A percentile compares a stretch with the other conserved stretches of the same genome.
Conservation (phyloP, 2,113 vertebrate species). For the Motacilla alba region DNA sequence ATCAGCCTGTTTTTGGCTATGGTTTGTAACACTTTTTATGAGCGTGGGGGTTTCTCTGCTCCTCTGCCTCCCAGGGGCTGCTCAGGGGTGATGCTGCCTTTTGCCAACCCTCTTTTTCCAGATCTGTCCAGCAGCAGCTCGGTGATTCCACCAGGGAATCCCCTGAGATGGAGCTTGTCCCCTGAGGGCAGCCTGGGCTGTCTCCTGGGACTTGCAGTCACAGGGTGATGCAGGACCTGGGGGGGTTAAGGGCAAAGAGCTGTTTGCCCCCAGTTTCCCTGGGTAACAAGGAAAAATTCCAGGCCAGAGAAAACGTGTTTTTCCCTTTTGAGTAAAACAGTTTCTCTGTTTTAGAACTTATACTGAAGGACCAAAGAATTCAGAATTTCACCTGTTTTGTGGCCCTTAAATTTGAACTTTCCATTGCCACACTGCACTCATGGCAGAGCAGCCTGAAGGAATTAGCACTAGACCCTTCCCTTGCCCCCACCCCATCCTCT, state of each 20-base stretch:
- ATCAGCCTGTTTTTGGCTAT: background rate
- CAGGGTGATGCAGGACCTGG: background rate
- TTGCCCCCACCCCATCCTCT: background rate
- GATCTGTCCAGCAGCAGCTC: background rate
- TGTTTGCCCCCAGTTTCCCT: background rate
- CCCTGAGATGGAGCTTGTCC: background rate
- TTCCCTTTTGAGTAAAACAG: conserved; percentile 14
- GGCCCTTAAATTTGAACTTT: background rate
- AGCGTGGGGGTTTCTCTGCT: conserved; percentile 10
- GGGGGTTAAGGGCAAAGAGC: background rate
- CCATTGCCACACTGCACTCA: background rate
- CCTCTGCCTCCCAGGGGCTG: conserved; percentile 5
- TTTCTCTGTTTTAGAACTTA: conserved; percentile 44
- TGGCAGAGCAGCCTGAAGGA: conserved; percentile 9
- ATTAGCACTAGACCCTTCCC: background rate
- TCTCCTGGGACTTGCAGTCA: background rate
- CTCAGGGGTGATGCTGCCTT: background rate
- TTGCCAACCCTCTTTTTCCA: background rate
- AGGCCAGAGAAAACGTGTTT: background rate
- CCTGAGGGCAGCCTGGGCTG: background rate
- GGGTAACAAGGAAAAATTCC: conserved; percentile 12
- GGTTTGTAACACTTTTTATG: conserved; percentile 42
- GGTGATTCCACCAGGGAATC: background rate
- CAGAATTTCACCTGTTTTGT: background rate
- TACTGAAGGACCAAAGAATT: conserved; percentile 68